Conservation (phyloP, 2,113 vertebrate species). For the Hippocampus abdominalis region DNA sequence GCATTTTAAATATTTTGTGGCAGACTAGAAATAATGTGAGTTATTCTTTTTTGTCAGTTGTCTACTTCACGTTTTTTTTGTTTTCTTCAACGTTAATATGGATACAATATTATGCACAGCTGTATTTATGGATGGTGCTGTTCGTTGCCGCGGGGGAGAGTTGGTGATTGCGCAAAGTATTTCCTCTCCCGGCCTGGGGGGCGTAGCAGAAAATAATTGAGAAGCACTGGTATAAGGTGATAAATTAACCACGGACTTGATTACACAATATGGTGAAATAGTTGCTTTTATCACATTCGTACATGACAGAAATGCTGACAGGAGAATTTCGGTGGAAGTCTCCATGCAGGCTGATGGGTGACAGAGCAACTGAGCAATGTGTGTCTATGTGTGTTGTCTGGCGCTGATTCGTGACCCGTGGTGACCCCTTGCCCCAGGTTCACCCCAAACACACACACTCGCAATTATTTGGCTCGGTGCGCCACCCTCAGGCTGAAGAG, state of each 20-base stretch:
- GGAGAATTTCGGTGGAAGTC: not conserved
- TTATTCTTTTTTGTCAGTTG: too few species aligned
- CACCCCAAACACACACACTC: not conserved
- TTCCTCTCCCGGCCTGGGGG: too few species aligned
- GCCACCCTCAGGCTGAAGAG: conserved; percentile 68
- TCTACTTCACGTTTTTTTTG: too few species aligned
- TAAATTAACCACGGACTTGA: not conserved
- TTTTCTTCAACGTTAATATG: too few species aligned
- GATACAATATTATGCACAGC: too few species aligned
- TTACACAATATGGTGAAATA: not conserved
- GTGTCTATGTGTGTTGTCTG: conserved; percentile 54
- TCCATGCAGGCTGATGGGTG: conserved; percentile 9
- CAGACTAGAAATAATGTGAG: too few species aligned
- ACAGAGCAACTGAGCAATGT: conserved; percentile 7
- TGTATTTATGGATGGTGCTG: too few species aligned
- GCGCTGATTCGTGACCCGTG: conserved; percentile 69
- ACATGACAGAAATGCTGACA: not conserved
- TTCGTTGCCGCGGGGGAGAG: too few species aligned
- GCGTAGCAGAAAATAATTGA: too few species aligned
- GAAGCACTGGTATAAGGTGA: too few species aligned
- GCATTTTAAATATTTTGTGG: too few species aligned
- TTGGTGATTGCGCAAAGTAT: too few species aligned
- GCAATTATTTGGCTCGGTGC: conserved; percentile 65
- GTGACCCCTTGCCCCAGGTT: conserved; percentile 54
- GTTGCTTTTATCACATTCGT: not conserved